Percentiles rank a stretch among this genome's conserved stretches.
phyloP scores from a whole-genome alignment of 2,113 vertebrate species.

The Capreolus pygargus region DNA sequence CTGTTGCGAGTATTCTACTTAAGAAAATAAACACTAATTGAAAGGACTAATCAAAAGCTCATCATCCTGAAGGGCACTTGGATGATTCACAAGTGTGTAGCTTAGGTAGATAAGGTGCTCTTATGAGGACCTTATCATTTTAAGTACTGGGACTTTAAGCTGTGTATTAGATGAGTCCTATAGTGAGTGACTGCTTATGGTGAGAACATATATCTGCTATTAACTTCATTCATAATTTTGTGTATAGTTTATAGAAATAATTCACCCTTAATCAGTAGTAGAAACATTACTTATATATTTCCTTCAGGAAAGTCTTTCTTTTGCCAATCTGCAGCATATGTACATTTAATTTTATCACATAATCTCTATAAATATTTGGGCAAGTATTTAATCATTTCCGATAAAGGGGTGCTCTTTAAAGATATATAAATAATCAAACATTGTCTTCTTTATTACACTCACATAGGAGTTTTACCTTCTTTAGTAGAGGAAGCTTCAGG shows the following conservation, averaged over 20 bases:
- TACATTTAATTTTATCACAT: constrained; percentile 22
- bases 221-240: constrained; percentile 36
- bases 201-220: background rate
- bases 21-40: constrained; percentile 76
- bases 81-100: constrained; percentile 50
- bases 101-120: constrained; percentile 50
- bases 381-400: constrained; percentile 35
- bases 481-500: background rate
- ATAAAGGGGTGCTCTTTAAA: constrained; percentile 17
- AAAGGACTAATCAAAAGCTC: constrained; percentile 73
- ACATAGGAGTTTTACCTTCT: background rate
- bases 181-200: background rate
- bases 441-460: background rate
- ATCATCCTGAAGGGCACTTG: constrained; percentile 69
- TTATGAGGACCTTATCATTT: constrained; percentile 15
- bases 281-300: background rate
- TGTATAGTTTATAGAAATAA: constrained; percentile 17
- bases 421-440: background rate
- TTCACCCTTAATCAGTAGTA: background rate
- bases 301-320: background rate
- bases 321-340: background rate
- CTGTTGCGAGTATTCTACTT: constrained; percentile 67
- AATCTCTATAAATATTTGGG: constrained; percentile 20
- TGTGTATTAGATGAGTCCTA: background rate
- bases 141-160: constrained; percentile 15